Evolutionary conservation across 2,888 invertebrate species (phyloP).

Genomic region (Cosmia trapezina): DNA sequence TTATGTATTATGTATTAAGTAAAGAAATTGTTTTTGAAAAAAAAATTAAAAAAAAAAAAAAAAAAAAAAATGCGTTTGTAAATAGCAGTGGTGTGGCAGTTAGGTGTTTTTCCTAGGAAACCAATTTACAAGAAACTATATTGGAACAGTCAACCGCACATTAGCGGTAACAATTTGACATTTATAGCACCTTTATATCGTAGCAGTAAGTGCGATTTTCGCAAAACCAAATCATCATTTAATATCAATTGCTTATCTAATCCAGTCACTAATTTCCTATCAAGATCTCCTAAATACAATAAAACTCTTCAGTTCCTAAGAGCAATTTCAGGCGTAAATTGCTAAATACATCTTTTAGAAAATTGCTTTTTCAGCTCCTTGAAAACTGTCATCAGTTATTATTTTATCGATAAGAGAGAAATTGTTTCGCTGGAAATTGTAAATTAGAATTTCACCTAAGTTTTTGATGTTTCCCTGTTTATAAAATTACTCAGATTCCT

Average conservation of each 20-base stretch:
- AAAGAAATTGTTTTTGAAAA: too few relatives aligned
- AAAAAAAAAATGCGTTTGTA: too few relatives aligned
- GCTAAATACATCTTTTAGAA: conserved; percentile 40
- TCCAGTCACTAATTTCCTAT: conserved; percentile 4
- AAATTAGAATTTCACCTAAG: conserved; percentile 12
- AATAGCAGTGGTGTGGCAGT: neutral
- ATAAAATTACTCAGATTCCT: neutral
- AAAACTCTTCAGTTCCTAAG: conserved; percentile 19
- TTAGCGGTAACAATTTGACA: neutral
- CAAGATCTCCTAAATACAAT: conserved; percentile 1
- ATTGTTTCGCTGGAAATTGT: conserved; percentile 27
- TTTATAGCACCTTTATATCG: neutral
- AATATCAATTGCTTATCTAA: neutral
- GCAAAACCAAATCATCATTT: too few relatives aligned
- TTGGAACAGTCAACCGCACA: neutral
- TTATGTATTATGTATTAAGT: too few relatives aligned
- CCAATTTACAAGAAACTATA: neutral
- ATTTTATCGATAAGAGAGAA: conserved; percentile 39
- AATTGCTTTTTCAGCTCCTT: conserved; percentile 40
- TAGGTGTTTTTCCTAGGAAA: neutral
- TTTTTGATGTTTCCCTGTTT: neutral
- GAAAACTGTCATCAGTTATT: conserved; percentile 47
- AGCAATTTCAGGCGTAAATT: conserved; percentile 47
- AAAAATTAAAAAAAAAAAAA: too few relatives aligned
- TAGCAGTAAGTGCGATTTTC: neutral